Evolutionary conservation across 2,888 invertebrate species (phyloP), one percentile per base, ranked within the genome.

Genomic region (Caenorhabditis drosophilae): DNA sequence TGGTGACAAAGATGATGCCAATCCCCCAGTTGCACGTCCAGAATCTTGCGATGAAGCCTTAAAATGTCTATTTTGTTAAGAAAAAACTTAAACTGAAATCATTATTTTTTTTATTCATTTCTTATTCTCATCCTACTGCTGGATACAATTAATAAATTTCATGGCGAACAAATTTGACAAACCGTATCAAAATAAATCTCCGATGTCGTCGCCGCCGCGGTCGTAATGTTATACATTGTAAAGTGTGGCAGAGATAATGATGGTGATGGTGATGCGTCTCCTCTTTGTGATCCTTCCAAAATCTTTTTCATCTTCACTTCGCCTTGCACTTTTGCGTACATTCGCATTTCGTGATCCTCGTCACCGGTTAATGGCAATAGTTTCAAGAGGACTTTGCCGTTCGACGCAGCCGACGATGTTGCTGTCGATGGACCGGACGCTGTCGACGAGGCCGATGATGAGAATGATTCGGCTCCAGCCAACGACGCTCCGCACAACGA

Each of bases 11-110:
- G 69, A 69, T 2, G 73, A 73, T 11, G 76, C 71, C 27, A 71
- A 66, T 20, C 77, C 78, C 34, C 80, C 81, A 31, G 82, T 81
- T 16, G 81, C 82, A 16, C 82, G 62, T 20, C 82, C 82, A 41
- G 80, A 81, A 55, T 82, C 82, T 62, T 73, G 66, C 7, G 79
- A 80, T 4, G 80, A 79, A 36, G 69, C 78, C 77, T 78, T 51
- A 40, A 75, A 62, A 38, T 7, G 18, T n/a, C 25, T 7, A 41
- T 42, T 48, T 53, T 12, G 20, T 9, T 4, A 23, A 15, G 25
- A 20, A 38, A n/a, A 4, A 18, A n/a, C 23, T 31, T 12, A 38
- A 45, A 40, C 16, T 27, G 23, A 16, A 48, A 48, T 16, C 3
- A 6, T 34, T 4, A 36, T 23, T 35, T 16, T 25, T 4, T 9